Conservation (phyloP, 2,113 vertebrate species). For the Brienomyrus brachyistius region DNA sequence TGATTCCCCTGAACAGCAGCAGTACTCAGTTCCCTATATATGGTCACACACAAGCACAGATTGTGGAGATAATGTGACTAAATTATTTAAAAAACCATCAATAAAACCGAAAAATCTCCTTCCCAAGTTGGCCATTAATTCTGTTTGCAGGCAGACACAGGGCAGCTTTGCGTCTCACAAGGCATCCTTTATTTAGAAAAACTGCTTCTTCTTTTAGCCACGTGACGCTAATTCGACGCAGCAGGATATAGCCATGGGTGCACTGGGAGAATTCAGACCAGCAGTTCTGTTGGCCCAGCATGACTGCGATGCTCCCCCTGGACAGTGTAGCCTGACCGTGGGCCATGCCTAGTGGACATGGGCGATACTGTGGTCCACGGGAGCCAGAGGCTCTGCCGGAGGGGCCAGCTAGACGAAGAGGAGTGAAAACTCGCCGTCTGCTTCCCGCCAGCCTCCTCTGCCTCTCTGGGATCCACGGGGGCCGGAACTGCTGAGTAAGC, state of each 20-base stretch:
- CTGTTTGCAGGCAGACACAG: background rate
- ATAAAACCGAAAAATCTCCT: background rate
- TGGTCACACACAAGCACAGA: background rate
- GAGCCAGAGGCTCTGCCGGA: background rate
- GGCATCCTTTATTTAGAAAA: background rate
- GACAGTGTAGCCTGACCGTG: background rate
- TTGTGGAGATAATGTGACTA: background rate
- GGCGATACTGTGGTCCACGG: background rate
- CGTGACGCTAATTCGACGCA: background rate
- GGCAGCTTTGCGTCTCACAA: background rate
- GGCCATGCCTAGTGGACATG: background rate
- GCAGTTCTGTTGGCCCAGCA: background rate
- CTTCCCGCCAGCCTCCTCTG: background rate
- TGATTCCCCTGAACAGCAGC: background rate
- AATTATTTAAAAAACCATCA: background rate
- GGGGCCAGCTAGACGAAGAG: background rate
- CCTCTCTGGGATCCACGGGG: background rate
- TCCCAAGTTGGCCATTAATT: background rate
- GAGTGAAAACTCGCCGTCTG: background rate
- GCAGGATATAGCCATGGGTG: background rate
- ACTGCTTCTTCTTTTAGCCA: background rate
- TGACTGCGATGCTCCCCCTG: background rate
- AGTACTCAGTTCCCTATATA: background rate
- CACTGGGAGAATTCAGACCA: background rate
- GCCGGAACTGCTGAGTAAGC: conserved; percentile 16